Conservation (phyloP, 2,888 invertebrate genomes). For the Agriopis marginaria region DNA sequence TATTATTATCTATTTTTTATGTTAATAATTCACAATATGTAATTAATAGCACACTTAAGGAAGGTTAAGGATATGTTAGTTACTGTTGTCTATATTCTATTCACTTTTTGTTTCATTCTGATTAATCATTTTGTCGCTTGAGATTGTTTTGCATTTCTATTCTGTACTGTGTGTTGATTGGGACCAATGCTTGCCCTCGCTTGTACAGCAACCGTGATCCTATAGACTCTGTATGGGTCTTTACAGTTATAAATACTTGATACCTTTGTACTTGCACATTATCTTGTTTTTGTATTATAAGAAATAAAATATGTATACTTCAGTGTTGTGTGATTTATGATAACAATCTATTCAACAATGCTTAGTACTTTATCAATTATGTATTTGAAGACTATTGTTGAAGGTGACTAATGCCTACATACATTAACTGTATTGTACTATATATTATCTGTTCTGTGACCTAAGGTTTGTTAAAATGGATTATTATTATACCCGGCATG, state of each 20-base stretch:
- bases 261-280: conserved; percentile 59
- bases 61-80: conserved; percentile 36
- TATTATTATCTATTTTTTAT: conserved; percentile 29
- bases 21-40: conserved; percentile 31
- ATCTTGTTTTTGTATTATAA: conserved; percentile 69
- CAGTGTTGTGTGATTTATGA: conserved; percentile 48
- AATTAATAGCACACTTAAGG: conserved; percentile 33
- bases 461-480: no score
- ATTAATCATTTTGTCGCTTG: conserved; percentile 5
- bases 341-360: conserved; percentile 25
- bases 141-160: conserved; percentile 43
- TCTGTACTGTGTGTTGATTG: conserved; percentile 40
- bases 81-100: conserved; percentile 11
- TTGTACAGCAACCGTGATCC: conserved; percentile 45
- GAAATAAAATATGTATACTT: conserved; percentile 72
- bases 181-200: conserved; percentile 54
- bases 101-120: conserved; percentile 12
- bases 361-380: conserved; percentile 30
- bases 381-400: conserved; percentile 3
- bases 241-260: conserved; percentile 27
- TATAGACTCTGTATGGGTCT: conserved; percentile 31
- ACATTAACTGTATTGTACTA: no score
- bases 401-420: not conserved
- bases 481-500: no score
- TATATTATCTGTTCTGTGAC: no score